Percentiles rank a stretch among this genome's conserved stretches.
These are phyloP conservation scores for Brachynemurus nebulosus DNA, from an alignment of 2,888 invertebrate species.

Conservation along the genomic window DNA sequence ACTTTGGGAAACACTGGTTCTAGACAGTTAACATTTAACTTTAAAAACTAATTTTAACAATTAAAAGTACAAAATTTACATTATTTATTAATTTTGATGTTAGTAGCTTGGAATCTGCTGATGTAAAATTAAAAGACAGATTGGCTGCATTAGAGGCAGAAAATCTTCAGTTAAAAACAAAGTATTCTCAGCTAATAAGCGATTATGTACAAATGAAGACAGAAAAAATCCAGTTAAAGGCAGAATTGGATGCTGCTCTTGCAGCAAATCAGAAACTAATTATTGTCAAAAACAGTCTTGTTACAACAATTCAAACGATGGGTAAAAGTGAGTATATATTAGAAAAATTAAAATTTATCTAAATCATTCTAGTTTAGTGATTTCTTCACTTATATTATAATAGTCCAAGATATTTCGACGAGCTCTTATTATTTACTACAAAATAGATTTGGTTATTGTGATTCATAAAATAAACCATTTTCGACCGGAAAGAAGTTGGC, in stretches of 20 bases:
- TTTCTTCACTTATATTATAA: too few relatives aligned
- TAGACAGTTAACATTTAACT: too few relatives aligned
- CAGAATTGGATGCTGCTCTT: conserved; percentile 3
- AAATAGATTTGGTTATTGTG: too few relatives aligned
- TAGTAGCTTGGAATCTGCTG: background rate
- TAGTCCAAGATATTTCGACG: too few relatives aligned
- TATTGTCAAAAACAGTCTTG: conserved; percentile 4
- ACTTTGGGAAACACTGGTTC: too few relatives aligned
- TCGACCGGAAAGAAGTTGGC: too few relatives aligned
- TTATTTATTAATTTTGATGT: too few relatives aligned
- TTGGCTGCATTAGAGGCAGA: conserved; percentile 1
- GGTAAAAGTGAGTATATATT: conserved; percentile 6
- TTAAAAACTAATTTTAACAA: too few relatives aligned
- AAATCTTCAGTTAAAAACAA: conserved; percentile 4
- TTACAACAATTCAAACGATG: conserved; percentile 1
- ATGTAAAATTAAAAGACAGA: conserved; percentile 1
- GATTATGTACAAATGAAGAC: background rate
- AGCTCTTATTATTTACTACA: too few relatives aligned
- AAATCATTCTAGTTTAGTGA: background rate
- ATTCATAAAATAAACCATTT: too few relatives aligned
- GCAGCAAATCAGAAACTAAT: conserved; percentile 1
- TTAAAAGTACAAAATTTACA: too few relatives aligned
- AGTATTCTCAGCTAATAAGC: conserved; percentile 1
- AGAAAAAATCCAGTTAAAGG: conserved; percentile 4
- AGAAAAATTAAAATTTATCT: background rate